These are phyloP conservation scores for Pheosia gnoma DNA, from an alignment of 2,888 invertebrate species.

Conservation along the genomic window DNA sequence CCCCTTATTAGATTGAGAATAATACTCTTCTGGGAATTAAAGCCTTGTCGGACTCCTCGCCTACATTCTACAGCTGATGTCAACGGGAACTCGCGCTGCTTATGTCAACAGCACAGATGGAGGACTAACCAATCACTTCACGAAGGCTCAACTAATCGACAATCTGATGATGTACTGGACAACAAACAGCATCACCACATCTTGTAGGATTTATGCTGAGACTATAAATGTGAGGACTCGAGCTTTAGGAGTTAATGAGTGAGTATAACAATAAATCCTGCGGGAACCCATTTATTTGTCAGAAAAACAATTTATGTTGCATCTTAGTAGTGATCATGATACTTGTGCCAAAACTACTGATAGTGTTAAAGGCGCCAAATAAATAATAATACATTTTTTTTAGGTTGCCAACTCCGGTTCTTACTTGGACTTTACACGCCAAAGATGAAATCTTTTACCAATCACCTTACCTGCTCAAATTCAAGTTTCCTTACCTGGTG, in stretches of 20 bases:
- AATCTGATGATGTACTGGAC: conserved; percentile 18
- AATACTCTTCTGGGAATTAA: no score
- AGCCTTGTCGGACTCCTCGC: conserved; percentile 6
- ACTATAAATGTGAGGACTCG: background rate
- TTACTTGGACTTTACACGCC: conserved; percentile 86
- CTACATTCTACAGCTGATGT: conserved; percentile 8
- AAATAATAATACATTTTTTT: background rate
- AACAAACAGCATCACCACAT: conserved; percentile 10
- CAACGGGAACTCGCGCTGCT: conserved; percentile 1
- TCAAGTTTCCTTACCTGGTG: conserved; percentile 84
- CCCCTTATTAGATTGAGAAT: no score
- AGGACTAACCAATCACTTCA: conserved; percentile 6
- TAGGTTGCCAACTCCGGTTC: conserved; percentile 71
- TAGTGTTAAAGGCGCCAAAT: no score
- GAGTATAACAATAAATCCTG: background rate
- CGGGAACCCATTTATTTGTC: no score
- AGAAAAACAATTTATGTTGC: no score
- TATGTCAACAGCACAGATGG: conserved; percentile 4
- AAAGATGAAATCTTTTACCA: conserved; percentile 84
- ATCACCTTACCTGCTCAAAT: conserved; percentile 80
- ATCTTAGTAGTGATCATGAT: no score
- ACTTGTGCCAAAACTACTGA: no score
- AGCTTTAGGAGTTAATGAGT: background rate
- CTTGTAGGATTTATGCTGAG: conserved; percentile 13
- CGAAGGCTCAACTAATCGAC: conserved; percentile 12